phyloP scores from a whole-genome alignment of 2,113 vertebrate species.

The Lagopus leucura region DNA sequence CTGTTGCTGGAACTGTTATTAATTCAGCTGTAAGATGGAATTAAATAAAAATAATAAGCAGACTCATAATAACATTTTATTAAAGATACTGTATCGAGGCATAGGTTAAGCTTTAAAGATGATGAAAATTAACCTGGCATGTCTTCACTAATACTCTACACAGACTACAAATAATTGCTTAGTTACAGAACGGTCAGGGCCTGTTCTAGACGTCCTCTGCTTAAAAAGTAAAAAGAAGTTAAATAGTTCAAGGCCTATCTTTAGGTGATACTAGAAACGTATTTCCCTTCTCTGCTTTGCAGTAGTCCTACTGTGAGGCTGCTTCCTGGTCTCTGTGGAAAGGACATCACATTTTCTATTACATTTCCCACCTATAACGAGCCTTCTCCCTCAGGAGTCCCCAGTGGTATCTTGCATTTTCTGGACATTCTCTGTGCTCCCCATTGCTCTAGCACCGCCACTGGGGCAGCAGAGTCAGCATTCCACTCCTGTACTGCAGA shows the following conservation, averaged over 20 bases:
- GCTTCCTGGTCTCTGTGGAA: background rate
- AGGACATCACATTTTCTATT: background rate
- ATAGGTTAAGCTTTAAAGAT: constrained; percentile 67
- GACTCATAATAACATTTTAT: constrained; percentile 65
- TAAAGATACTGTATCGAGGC: constrained; percentile 60
- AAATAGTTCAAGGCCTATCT: background rate
- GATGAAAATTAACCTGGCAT: constrained; percentile 52
- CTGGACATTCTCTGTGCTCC: background rate
- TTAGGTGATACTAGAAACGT: background rate
- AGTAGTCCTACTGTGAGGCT: background rate
- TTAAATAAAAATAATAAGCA: constrained; percentile 71
- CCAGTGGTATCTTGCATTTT: background rate
- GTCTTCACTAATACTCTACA: constrained; percentile 13
- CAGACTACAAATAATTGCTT: constrained; percentile 63
- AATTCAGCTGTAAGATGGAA: constrained; percentile 21
- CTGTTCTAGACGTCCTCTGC: constrained; percentile 38
- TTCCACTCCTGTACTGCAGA: background rate
- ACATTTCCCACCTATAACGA: background rate
- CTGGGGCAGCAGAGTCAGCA: background rate
- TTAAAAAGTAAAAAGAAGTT: background rate
- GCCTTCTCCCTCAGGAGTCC: constrained; percentile 7
- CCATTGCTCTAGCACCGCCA: constrained; percentile 13
- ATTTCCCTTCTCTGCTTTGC: background rate
- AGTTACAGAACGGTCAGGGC: constrained; percentile 65
- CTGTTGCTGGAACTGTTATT: background rate